These are phyloP conservation scores for Vultur gryphus DNA, from an alignment of 2,797 vertebrate species.

Conservation along the genomic window DNA sequence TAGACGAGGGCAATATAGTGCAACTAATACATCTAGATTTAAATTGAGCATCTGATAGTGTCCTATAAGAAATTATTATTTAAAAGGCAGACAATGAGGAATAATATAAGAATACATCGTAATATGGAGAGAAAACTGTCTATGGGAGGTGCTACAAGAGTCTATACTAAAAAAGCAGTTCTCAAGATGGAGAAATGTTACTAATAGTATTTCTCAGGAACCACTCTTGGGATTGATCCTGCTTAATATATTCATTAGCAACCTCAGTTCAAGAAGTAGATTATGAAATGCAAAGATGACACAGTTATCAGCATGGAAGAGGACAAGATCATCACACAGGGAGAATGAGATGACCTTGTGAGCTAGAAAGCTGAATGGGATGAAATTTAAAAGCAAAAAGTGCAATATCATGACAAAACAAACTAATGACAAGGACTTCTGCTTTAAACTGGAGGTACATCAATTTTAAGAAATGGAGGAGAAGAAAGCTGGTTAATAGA, in stretches of 20 bases:
- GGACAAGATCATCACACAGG: background rate
- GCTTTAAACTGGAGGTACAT: background rate
- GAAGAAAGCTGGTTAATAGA: background rate
- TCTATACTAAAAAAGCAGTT: background rate
- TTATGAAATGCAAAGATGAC: background rate
- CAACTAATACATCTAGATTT: background rate
- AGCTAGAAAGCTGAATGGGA: background rate
- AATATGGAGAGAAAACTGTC: background rate
- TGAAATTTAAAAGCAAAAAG: background rate
- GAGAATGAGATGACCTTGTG: background rate
- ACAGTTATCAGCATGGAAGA: background rate
- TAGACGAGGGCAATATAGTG: background rate
- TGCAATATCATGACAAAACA: background rate
- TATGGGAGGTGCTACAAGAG: background rate
- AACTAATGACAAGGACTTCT: background rate
- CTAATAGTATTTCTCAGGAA: background rate
- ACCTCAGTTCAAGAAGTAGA: background rate
- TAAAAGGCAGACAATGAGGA: background rate
- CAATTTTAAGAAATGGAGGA: background rate
- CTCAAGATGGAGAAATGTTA: background rate
- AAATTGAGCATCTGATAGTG: background rate
- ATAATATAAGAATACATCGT: background rate
- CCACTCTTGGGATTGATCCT: background rate
- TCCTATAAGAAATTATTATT: background rate
- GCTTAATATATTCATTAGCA: background rate